Evolutionary conservation across 2,113 vertebrate species (phyloP), one percentile per base, ranked within the genome.

Genomic region (Calyptommatus sinebrachiatus): DNA sequence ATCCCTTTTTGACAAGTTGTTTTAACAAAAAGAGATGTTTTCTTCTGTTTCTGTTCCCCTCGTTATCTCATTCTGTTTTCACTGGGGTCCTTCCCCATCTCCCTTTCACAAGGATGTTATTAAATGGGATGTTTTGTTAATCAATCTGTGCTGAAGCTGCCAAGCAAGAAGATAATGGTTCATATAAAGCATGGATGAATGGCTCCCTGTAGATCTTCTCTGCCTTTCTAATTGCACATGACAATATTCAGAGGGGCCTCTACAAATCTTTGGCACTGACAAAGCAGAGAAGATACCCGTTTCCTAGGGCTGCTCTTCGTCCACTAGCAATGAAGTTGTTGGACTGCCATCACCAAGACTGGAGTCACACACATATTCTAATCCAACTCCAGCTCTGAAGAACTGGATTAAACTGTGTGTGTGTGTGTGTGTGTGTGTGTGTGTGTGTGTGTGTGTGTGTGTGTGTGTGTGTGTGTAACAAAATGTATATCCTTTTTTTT

Each of bases 251-350:
- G 78, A 77, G 82, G 20, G 85, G 90, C 91, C 88, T 89, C 88
- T 81, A 86, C 85, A 88, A 91, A 83, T 81, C 81, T 86, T 73
- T 80, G 86, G 81, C 87, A 88, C 78, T 86, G 87, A 84, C 89
- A 87, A 85, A 83, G 85, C 87, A 86, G 85, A 87, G 89, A 91
- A 92, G 89, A 89, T 65, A 84, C 74, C 81, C 83, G 83, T 77
- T 88, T 91, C 89, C 80, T 60, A 82, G 41, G 82, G 84, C 89
- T 93, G 86, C 82, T 88, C 84, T 91, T 88, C 90, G 89, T 93
- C 91, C 90, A 92, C 91, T 93, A 90, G 86, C 90, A 91, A 85
- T 41, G 90, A 92, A 91, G 41, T 65, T 62, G 53, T 82, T 82
- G 72, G 89, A 86, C 73, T 69, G 26, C 71, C 89, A 85, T 83